Conservation (phyloP, 2,888 invertebrate species). For the Dryocosmus kuriphilus region DNA sequence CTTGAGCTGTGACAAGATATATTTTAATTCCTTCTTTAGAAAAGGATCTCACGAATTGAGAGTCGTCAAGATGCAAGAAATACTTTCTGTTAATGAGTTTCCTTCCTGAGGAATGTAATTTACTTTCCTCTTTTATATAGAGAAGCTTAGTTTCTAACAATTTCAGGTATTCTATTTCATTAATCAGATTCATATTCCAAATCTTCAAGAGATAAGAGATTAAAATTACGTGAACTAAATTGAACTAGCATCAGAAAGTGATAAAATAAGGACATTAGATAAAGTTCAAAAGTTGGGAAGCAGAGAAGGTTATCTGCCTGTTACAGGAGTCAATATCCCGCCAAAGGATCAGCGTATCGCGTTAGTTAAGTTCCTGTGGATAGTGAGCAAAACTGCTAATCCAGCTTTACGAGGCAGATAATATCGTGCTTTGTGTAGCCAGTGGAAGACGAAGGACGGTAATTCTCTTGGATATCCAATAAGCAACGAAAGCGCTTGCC, state of each 20-base stretch:
- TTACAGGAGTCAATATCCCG: conserved; percentile 8
- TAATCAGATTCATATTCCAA: background rate
- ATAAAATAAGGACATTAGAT: conserved; percentile 4
- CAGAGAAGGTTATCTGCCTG: background rate
- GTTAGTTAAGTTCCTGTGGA: conserved; percentile 14
- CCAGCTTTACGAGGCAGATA: conserved; percentile 40
- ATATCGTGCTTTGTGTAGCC: conserved; percentile 31
- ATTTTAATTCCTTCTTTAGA: background rate
- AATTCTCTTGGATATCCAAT: conserved; percentile 39
- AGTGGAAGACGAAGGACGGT: conserved; percentile 37
- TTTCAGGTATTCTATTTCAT: background rate
- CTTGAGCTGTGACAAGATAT: background rate
- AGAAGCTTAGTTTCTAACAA: background rate
- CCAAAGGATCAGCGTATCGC: conserved; percentile 25
- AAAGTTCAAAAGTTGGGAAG: background rate
- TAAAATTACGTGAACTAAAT: background rate
- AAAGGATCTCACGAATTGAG: background rate
- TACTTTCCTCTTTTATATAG: background rate
- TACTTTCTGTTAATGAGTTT: background rate
- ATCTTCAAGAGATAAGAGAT: background rate
- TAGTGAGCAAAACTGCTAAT: conserved; percentile 39
- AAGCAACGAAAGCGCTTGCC: conserved; percentile 38
- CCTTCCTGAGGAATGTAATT: no score
- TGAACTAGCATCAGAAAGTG: background rate
- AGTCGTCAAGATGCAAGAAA: background rate